Evolutionary conservation across 2,888 invertebrate genomes (phyloP).

Genomic region (Rhagium mordax): DNA sequence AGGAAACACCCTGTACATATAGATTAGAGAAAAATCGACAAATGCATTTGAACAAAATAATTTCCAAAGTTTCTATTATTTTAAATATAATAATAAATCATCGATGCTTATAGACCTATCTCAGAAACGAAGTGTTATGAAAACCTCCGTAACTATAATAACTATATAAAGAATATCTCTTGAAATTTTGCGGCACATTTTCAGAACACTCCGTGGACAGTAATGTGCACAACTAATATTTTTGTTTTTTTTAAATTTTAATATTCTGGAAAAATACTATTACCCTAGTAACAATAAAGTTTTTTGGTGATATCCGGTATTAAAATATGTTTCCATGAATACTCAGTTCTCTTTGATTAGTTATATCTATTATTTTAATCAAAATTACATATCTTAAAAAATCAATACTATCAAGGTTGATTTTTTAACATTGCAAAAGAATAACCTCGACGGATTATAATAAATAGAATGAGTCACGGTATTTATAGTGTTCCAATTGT

Average conservation of each 20-base stretch:
- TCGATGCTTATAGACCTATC: too few species aligned
- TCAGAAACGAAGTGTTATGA: too few species aligned
- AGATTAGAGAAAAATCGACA: too few species aligned
- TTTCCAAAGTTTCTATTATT: too few species aligned
- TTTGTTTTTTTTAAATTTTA: background rate
- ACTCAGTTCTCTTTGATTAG: background rate
- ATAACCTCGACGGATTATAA: conserved; percentile 9
- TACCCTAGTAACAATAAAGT: background rate
- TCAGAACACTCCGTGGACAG: too few species aligned
- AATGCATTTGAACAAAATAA: too few species aligned
- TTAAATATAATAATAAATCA: too few species aligned
- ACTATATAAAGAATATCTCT: too few species aligned
- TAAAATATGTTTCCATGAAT: background rate
- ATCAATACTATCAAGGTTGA: background rate
- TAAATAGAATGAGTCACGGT: conserved; percentile 10
- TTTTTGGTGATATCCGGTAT: background rate
- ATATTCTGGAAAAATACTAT: background rate
- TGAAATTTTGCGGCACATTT: too few species aligned
- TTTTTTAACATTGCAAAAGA: conserved; percentile 10
- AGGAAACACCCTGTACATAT: too few species aligned
- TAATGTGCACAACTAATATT: background rate
- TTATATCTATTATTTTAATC: background rate
- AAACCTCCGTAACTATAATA: too few species aligned
- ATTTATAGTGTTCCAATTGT: conserved; percentile 5
- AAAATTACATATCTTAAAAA: background rate